These are phyloP conservation scores for Drosophila nigrodunni DNA, from an alignment of 1,140 invertebrate genomes.

Conservation along the genomic window DNA sequence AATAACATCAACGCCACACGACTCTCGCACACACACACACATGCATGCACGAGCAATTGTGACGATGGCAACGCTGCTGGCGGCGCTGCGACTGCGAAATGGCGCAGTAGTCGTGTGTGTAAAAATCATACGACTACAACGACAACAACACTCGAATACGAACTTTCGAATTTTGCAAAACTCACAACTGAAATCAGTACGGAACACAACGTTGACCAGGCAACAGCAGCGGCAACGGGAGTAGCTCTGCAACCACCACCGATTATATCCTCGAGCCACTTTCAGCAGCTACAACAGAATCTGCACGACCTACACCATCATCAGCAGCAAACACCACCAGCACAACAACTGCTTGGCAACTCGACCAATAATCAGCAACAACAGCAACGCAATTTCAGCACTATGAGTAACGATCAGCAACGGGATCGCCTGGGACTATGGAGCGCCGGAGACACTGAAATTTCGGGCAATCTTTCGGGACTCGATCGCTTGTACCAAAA, in stretches of 20 bases:
- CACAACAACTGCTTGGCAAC: conserved; percentile 27
- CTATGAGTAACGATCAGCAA: conserved; percentile 31
- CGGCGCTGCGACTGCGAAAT: conserved; percentile 43
- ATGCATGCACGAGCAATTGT: conserved; percentile 42
- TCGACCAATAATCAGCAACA: conserved; percentile 42
- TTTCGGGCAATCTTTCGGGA: conserved; percentile 68
- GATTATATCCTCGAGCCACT: conserved; percentile 66
- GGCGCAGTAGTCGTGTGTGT: conserved; percentile 78
- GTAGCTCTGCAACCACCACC: conserved; percentile 44
- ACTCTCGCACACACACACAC: conserved; percentile 36
- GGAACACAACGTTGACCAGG: conserved; percentile 64
- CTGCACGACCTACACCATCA: conserved; percentile 62
- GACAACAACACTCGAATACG: conserved; percentile 83
- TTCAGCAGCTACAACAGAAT: conserved; percentile 67
- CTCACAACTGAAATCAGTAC: conserved; percentile 83
- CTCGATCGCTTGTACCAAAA: conserved; percentile 66
- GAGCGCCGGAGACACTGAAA: conserved; percentile 71
- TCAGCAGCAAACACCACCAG: conserved; percentile 45
- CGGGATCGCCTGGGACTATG: conserved; percentile 77
- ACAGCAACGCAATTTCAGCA: conserved; percentile 52
- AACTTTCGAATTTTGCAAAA: conserved; percentile 83
- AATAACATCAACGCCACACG: conserved; percentile 38
- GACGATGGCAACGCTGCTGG: conserved; percentile 19
- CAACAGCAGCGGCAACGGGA: conserved; percentile 39
- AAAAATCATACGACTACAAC: conserved; percentile 83